These are phyloP conservation scores for Eubucco bourcierii DNA, from an alignment of 2,113 vertebrate genomes.

Conservation along the genomic window DNA sequence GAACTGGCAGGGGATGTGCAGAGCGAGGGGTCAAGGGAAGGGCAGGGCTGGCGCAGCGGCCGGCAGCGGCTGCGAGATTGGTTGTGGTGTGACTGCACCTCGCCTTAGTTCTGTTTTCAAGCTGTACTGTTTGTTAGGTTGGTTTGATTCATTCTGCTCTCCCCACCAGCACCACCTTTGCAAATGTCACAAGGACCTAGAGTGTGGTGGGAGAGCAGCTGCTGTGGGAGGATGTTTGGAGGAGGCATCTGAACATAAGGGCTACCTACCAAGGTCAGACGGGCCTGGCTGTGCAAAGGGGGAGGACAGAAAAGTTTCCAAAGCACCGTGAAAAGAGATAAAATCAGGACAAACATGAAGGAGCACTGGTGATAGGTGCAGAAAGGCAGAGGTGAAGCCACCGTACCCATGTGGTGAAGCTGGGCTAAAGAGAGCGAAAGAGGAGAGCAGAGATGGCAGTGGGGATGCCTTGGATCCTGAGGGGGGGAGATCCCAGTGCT, in stretches of 20 bases:
- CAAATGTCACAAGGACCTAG: conserved; percentile 12
- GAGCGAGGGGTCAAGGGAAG: conserved; percentile 27
- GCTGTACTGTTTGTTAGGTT: not conserved
- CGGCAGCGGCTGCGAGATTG: not conserved
- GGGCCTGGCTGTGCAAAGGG: not conserved
- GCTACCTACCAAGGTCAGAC: not conserved
- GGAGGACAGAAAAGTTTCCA: not conserved
- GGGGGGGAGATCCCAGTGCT: conserved; percentile 5
- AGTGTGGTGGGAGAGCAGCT: not conserved
- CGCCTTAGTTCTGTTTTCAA: conserved; percentile 5
- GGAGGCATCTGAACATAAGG: not conserved
- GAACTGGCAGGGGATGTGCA: not conserved
- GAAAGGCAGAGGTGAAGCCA: not conserved
- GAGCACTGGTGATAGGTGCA: not conserved
- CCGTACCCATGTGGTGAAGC: accelerated
- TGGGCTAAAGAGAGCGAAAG: not conserved
- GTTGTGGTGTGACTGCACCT: not conserved
- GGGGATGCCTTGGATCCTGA: not conserved
- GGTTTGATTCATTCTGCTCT: not conserved
- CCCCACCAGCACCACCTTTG: not conserved
- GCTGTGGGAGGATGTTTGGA: not conserved
- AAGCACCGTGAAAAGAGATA: not conserved
- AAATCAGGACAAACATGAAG: not conserved
- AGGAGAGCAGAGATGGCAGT: not conserved
- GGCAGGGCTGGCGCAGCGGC: not conserved